Percentiles rank a stretch among this genome's conserved stretches.
phyloP scores from a whole-genome alignment of 2,113 vertebrate genomes.

The Nicator chloris region DNA sequence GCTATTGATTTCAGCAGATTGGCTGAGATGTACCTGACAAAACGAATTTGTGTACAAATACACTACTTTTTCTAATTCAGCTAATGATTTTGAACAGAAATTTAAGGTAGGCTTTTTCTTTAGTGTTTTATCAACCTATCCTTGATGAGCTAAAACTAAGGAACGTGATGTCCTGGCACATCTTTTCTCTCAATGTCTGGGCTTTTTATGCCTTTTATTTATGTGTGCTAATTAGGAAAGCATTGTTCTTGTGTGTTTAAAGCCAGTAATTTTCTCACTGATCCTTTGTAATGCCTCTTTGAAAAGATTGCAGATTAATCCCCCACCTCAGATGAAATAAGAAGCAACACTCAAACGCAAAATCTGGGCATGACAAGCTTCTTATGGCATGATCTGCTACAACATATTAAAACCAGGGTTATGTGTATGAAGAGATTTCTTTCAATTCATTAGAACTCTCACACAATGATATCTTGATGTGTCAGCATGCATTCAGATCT shows the following conservation, averaged over 20 bases:
- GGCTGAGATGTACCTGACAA: neutral
- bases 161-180: neutral
- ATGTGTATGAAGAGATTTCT: neutral
- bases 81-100: neutral
- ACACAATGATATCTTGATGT: neutral
- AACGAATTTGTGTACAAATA: neutral
- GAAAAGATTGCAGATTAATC: neutral
- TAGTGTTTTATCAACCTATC: neutral
- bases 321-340: neutral
- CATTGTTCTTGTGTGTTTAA: neutral
- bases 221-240: neutral
- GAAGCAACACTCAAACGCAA: neutral
- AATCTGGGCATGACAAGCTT: neutral
- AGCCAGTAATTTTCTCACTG: neutral
- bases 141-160: neutral
- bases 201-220: neutral
- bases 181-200: neutral
- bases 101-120: neutral
- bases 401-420: neutral
- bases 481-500: conserved; percentile 10
- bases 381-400: neutral
- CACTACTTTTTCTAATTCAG: accelerated
- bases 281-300: neutral
- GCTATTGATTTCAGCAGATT: neutral
- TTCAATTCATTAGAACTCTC: neutral